These are phyloP conservation scores for Diarsia dahlii DNA, from an alignment of 2,888 invertebrate genomes.

Conservation along the genomic window DNA sequence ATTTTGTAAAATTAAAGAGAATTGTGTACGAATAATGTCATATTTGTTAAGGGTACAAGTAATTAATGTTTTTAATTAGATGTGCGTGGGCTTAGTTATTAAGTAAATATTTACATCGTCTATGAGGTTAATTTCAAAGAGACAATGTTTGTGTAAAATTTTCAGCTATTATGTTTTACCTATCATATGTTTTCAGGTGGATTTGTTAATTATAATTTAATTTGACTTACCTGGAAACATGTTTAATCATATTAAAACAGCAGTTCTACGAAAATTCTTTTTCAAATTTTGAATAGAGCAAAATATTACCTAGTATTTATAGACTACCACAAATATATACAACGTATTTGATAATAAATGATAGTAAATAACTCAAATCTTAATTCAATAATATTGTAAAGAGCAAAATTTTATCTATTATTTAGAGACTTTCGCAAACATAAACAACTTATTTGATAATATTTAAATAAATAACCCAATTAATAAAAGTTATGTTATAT, in stretches of 20 bases:
- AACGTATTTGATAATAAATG: too few species aligned
- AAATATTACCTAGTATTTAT: not conserved
- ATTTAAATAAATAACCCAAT: not conserved
- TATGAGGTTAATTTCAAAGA: conserved; percentile 25
- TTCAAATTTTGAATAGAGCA: not conserved
- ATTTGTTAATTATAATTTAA: not conserved
- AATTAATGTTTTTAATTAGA: conserved; percentile 49
- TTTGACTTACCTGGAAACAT: not conserved
- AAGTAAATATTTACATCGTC: conserved; percentile 31
- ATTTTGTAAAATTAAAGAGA: conserved; percentile 38
- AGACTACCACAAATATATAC: too few species aligned
- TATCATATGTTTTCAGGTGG: not conserved
- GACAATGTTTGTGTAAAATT: conserved; percentile 22
- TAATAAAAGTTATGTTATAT: not conserved
- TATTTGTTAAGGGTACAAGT: conserved; percentile 33
- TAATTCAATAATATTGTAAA: not conserved
- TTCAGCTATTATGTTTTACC: not conserved
- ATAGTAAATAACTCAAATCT: too few species aligned
- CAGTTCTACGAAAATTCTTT: not conserved
- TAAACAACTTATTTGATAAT: not conserved
- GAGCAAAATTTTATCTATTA: not conserved
- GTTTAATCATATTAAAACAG: not conserved
- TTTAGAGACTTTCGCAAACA: not conserved
- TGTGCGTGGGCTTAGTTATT: conserved; percentile 15
- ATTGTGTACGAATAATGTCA: conserved; percentile 39